Percentiles rank a stretch among this genome's conserved stretches.
Conservation (phyloP, 1,140 invertebrate species). For the Batillaria attramentaria region DNA sequence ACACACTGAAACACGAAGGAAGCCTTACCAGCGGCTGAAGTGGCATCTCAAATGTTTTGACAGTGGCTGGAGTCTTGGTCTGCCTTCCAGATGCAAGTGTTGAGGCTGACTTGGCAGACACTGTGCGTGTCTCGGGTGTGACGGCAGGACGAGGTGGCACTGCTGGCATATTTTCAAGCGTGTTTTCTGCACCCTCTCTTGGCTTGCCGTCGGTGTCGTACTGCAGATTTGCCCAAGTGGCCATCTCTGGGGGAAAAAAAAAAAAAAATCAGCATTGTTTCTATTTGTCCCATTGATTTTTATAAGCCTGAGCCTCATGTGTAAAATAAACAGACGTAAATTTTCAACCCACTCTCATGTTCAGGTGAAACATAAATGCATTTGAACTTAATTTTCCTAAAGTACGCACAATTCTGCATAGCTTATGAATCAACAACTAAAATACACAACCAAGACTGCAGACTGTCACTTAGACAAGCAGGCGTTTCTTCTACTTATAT, state of each 20-base stretch:
- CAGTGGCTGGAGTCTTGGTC: slow-evolving; percentile 60
- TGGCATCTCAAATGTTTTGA: slow-evolving; percentile 67
- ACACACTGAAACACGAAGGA: not conserved
- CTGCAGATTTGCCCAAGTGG: slow-evolving; percentile 7
- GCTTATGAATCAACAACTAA: too few relatives aligned
- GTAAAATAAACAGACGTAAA: too few relatives aligned
- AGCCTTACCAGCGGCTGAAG: slow-evolving; percentile 62
- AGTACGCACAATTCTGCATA: too few relatives aligned
- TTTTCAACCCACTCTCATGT: too few relatives aligned
- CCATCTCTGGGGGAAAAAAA: slow-evolving; percentile 10
- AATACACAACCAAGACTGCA: too few relatives aligned
- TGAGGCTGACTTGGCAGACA: slow-evolving; percentile 52
- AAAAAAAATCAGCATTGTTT: not conserved
- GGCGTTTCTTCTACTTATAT: too few relatives aligned
- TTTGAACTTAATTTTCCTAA: too few relatives aligned
- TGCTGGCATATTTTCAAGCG: slow-evolving; percentile 51
- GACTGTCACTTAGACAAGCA: too few relatives aligned
- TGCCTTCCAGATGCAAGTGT: slow-evolving; percentile 37
- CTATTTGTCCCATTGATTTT: too few relatives aligned
- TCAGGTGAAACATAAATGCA: too few relatives aligned
- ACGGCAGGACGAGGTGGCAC: slow-evolving; percentile 47
- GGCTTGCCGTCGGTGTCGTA: slow-evolving; percentile 8
- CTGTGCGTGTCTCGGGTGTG: slow-evolving; percentile 50
- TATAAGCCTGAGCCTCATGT: too few relatives aligned
- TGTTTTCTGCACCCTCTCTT: not conserved